Evolutionary conservation across 2,113 vertebrate genomes (phyloP), one percentile per base, ranked within the genome.

Genomic region (Turdus rufiventris): DNA sequence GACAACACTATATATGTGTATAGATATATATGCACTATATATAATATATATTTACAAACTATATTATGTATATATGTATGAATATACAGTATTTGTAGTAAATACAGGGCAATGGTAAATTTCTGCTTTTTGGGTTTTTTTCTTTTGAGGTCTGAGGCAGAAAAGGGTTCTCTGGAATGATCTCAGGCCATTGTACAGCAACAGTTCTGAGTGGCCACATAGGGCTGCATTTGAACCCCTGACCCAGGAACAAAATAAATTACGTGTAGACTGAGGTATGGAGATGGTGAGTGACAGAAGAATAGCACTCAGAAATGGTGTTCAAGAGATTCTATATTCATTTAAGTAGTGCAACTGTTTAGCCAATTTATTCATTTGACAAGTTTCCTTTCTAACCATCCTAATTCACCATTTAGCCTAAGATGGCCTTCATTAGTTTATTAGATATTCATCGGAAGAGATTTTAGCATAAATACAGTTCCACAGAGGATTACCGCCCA

Each of bases 391-490:
- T 97, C 87, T 91, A 95, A 96, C 94, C 66, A 65, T 68, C 50
- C 76, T 96, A 96, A 96, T 96, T 94, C 84, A 89, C 78, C 89
- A 76, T 94, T 96, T 96, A 93, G 84, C 76, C 95, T 86, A 94
- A 75, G 89, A 88, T 87, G 88, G 93, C 85, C 85, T 94, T 94
- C 90, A 77, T 96, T 94, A 93, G 51, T 89, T 93, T 93, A 83
- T 96, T 88, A 96, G 93, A 92, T 95, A 97, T 96, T 93, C 63
- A 88, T 58, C 5, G 26, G 63, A 91, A 88, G 57, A 94, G 86
- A 93, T 93, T 95, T 96, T 88, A 92, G 75, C 93, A 95, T 90
- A 96, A 96, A 95, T 92, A 92, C 85, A 75, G 97, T 91, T 96
- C 95, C 93, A 96, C 71, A 91, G 94, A 95, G 95, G 86, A 85